phyloP scores from a whole-genome alignment of 2,888 invertebrate genomes.

The Agrotis ipsilon region DNA sequence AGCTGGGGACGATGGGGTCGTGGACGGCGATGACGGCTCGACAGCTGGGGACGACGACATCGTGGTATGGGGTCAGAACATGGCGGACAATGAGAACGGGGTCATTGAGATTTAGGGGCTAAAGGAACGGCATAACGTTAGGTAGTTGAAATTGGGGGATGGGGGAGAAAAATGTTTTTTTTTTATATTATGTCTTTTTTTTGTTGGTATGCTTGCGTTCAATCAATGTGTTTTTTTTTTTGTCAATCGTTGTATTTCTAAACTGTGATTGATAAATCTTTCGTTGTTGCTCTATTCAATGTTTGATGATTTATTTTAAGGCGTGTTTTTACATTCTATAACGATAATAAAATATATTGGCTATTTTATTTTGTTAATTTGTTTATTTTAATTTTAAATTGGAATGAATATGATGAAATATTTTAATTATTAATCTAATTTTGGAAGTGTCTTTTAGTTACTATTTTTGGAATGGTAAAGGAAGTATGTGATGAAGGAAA shows the following conservation, averaged over 20 bases:
- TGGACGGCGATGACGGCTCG: conserved; percentile 85
- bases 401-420: conserved; percentile 54
- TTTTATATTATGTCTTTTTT: neutral
- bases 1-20: conserved; percentile 86
- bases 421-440: conserved; percentile 24
- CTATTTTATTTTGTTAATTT: conserved; percentile 32
- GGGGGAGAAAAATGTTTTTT: neutral
- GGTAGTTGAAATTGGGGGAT: fast-evolving
- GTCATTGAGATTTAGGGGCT: conserved; percentile 7
- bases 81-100: conserved; percentile 47
- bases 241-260: neutral
- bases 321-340: conserved; percentile 21
- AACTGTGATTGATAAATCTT: neutral
- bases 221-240: neutral
- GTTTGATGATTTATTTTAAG: conserved; percentile 9
- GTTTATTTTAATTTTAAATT: conserved; percentile 44
- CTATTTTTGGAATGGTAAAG: conserved; percentile 62
- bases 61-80: conserved; percentile 57
- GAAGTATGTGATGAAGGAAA: conserved; percentile 74
- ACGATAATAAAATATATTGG: conserved; percentile 15
- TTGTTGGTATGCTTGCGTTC: neutral
- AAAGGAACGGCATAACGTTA: conserved; percentile 29
- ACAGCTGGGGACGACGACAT: conserved; percentile 92
- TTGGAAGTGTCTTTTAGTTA: conserved; percentile 25
- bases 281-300: conserved; percentile 19